Conservation (phyloP, 1,140 invertebrate genomes). For the Theocolax elegans region DNA sequence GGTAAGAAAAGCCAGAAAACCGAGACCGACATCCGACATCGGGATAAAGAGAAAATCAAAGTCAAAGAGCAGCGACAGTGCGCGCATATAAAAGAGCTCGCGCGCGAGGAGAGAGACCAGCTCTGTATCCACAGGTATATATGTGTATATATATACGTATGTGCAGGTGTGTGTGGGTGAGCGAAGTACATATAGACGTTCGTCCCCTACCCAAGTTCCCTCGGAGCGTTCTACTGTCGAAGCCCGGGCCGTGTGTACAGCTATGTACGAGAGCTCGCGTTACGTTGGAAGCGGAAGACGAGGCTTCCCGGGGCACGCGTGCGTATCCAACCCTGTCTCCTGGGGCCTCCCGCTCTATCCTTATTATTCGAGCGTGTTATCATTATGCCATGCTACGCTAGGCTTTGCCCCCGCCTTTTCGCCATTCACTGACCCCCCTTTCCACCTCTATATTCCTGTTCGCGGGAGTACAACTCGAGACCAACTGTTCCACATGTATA, state of each 20-base stretch:
- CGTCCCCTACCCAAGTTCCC: no score
- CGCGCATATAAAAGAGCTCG: conserved; percentile 17
- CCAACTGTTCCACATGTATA: conserved; percentile 27
- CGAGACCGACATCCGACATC: background rate
- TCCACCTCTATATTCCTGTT: conserved; percentile 1
- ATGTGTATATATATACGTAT: background rate
- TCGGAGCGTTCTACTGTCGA: no score
- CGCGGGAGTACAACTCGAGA: background rate
- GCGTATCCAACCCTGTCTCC: conserved; percentile 69
- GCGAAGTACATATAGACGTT: no score
- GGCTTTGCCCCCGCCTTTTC: background rate
- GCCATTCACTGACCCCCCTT: background rate
- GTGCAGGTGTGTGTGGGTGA: background rate
- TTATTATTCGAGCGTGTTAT: conserved; percentile 68
- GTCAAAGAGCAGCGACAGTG: conserved; percentile 21
- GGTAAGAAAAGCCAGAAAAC: background rate
- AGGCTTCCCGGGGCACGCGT: conserved; percentile 65
- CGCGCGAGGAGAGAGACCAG: background rate
- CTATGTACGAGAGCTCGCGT: background rate
- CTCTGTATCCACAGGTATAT: background rate
- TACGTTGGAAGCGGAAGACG: conserved; percentile 61
- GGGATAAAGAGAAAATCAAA: conserved; percentile 23
- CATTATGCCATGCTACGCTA: conserved; percentile 59
- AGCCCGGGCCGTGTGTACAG: no score
- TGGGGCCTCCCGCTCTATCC: conserved; percentile 54